These are phyloP conservation scores for Psephotus haematonotus DNA, from an alignment of 2,113 vertebrate genomes.

Conservation along the genomic window DNA sequence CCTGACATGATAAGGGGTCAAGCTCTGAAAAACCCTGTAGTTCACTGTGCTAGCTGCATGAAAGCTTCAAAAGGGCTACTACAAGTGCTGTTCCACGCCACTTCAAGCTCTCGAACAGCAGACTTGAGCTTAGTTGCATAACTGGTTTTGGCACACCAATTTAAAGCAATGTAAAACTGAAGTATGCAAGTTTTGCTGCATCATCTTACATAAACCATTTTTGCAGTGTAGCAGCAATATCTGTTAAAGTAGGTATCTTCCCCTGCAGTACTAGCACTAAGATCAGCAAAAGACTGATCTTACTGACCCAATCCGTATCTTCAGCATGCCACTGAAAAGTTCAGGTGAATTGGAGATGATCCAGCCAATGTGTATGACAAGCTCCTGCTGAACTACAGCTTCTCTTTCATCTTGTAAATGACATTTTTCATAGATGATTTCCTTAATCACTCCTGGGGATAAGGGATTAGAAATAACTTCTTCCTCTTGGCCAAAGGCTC, in stretches of 20 bases:
- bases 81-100: neutral
- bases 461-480: slow-evolving; percentile 97
- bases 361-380: slow-evolving; percentile 98
- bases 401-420: slow-evolving; percentile 86
- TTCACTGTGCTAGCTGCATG: neutral
- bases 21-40: neutral
- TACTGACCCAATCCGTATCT: slow-evolving; percentile 93
- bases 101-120: neutral
- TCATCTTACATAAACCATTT: neutral
- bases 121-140: neutral
- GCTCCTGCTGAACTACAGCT: slow-evolving; percentile 94
- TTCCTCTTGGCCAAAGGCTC: slow-evolving; percentile 94
- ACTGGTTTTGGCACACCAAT: neutral
- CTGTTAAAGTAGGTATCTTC: neutral
- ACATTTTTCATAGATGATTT: slow-evolving; percentile 93
- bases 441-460: slow-evolving; percentile 92
- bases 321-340: slow-evolving; percentile 96
- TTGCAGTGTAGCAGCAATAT: neutral
- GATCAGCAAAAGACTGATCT: neutral
- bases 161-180: neutral
- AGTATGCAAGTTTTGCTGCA: neutral
- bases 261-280: neutral
- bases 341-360: slow-evolving; percentile 96
- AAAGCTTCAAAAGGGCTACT: neutral
- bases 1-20: neutral